These are phyloP conservation scores for Luffia ferchaultella DNA, from an alignment of 2,888 invertebrate genomes.

Conservation along the genomic window DNA sequence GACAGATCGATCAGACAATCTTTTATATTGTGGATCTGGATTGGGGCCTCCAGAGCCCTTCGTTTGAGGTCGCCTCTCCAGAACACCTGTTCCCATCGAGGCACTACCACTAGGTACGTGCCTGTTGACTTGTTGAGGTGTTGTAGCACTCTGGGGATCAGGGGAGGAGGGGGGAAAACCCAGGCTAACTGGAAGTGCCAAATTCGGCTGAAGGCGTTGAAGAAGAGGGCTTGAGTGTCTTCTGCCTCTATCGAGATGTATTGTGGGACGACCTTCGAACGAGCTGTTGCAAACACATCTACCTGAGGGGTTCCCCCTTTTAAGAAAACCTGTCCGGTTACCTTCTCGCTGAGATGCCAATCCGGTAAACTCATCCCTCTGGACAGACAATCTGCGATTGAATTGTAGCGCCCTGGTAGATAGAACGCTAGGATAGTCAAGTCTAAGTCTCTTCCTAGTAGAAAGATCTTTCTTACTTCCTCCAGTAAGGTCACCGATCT, in stretches of 20 bases:
- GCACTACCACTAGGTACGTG: neutral
- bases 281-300: conserved; percentile 6
- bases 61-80: neutral
- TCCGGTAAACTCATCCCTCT: conserved; percentile 4
- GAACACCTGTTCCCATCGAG: neutral
- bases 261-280: neutral
- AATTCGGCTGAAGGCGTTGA: conserved; percentile 19
- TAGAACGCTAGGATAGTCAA: conserved; percentile 2
- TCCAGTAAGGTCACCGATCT: conserved; percentile 15
- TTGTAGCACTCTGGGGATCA: conserved; percentile 19
- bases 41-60: neutral
- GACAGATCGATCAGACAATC: neutral
- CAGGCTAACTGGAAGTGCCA: conserved; percentile 19
- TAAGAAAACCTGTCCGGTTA: neutral
- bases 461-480: too few relatives aligned
- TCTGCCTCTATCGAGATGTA: neutral
- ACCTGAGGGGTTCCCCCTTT: conserved; percentile 1
- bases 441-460: too few relatives aligned
- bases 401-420: conserved; percentile 9
- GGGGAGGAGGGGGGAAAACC: conserved; percentile 22
- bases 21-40: neutral
- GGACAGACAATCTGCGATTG: conserved; percentile 9
- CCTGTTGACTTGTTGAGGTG: conserved; percentile 17
- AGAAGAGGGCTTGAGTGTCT: conserved; percentile 1
- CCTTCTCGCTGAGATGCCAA: conserved; percentile 3